Conservation (phyloP, 2,113 vertebrate genomes). For the Megalops atlanticus region DNA sequence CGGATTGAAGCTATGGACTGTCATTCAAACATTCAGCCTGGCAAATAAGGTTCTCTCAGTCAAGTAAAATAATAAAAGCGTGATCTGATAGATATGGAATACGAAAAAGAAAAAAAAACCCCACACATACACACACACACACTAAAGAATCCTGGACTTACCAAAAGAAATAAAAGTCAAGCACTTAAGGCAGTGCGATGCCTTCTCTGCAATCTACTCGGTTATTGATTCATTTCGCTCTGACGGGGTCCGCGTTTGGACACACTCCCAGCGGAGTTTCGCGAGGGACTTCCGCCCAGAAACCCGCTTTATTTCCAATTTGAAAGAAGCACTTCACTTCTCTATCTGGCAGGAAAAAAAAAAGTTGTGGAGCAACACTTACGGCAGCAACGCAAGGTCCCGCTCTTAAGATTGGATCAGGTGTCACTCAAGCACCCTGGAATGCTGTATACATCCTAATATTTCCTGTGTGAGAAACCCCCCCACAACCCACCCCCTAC, state of each 20-base stretch:
- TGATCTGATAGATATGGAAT: slow-evolving; percentile 32
- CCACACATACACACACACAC: too few species aligned
- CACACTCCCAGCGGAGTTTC: slow-evolving; percentile 3
- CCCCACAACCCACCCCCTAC: not conserved
- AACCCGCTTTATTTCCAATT: slow-evolving; percentile 20
- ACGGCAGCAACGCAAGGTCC: not conserved
- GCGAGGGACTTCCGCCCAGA: slow-evolving; percentile 3
- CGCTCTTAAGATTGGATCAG: not conserved
- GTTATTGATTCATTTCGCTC: slow-evolving; percentile 34
- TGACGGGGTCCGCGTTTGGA: not conserved
- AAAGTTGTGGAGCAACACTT: not conserved
- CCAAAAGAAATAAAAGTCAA: slow-evolving; percentile 35
- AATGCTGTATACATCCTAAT: not conserved
- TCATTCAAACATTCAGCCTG: slow-evolving; percentile 34
- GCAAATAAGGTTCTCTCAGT: slow-evolving; percentile 29
- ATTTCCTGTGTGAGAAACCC: not conserved
- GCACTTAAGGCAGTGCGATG: slow-evolving; percentile 27
- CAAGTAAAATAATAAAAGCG: slow-evolving; percentile 24
- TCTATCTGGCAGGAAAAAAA: not conserved
- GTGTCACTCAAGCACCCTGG: not conserved
- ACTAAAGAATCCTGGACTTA: slow-evolving; percentile 36
- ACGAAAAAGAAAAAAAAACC: slow-evolving; percentile 17
- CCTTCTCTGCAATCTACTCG: slow-evolving; percentile 28
- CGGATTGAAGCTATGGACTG: slow-evolving; percentile 12
- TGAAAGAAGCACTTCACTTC: slow-evolving; percentile 10